Conservation (phyloP, 1,140 invertebrate genomes). For the Zaprionus capensis region DNA sequence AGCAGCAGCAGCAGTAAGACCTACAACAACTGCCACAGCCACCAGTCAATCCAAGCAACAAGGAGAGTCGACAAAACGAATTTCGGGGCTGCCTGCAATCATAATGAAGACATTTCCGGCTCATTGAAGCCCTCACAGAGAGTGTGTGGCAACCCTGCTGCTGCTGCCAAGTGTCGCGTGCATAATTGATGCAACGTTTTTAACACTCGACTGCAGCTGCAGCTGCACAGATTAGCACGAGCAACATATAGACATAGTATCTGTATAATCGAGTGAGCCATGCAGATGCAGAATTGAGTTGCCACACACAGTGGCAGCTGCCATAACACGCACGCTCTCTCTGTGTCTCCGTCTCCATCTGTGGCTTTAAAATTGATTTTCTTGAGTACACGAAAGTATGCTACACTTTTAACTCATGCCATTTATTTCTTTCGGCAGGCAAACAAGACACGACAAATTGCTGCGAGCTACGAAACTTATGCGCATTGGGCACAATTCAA, state of each 20-base stretch:
- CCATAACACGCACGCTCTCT: background rate
- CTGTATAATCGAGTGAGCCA: slow-evolving; percentile 52
- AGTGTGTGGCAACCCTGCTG: background rate
- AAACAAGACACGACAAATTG: slow-evolving; percentile 77
- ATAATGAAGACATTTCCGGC: slow-evolving; percentile 79
- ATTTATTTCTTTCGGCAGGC: background rate
- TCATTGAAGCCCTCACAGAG: slow-evolving; percentile 66
- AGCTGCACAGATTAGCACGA: background rate
- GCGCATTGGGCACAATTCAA: slow-evolving; percentile 79
- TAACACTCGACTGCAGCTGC: slow-evolving; percentile 34
- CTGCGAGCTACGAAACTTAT: slow-evolving; percentile 68
- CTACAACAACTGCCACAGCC: too few species aligned
- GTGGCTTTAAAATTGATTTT: slow-evolving; percentile 69
- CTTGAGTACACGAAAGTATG: slow-evolving; percentile 62
- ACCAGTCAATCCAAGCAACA: slow-evolving; percentile 6
- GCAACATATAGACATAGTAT: background rate
- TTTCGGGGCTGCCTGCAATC: slow-evolving; percentile 65
- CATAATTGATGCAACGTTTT: slow-evolving; percentile 44
- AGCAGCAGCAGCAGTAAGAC: slow-evolving; percentile 18
- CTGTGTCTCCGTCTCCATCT: background rate
- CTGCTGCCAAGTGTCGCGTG: slow-evolving; percentile 19
- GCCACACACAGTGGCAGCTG: background rate
- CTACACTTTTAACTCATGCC: slow-evolving; percentile 36
- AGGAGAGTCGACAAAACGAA: slow-evolving; percentile 58
- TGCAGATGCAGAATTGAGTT: slow-evolving; percentile 61